Percentiles rank a stretch among this genome's conserved stretches.
Conservation (phyloP, 2,113 vertebrate species). For the Phrynocephalus versicolor region DNA sequence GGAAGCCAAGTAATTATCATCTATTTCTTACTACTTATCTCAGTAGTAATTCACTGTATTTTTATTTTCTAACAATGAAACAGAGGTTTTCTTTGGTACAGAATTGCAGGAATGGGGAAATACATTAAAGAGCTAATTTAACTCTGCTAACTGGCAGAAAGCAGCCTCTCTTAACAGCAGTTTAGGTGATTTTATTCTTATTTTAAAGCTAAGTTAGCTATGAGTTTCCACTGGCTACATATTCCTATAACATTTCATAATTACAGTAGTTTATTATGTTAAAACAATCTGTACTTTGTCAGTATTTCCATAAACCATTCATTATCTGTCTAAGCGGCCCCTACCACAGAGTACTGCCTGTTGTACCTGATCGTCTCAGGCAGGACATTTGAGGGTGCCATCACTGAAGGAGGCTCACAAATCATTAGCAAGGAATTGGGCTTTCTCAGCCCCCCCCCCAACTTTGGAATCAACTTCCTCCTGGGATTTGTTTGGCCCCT, state of each 20-base stretch:
- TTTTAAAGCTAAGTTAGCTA: slow-evolving; percentile 17
- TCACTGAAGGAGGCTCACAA: too few relatives aligned
- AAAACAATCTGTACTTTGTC: slow-evolving; percentile 47
- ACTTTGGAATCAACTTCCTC: too few relatives aligned
- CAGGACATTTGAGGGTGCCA: too few relatives aligned
- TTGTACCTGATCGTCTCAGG: too few relatives aligned
- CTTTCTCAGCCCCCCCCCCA: too few relatives aligned
- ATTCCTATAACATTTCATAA: slow-evolving; percentile 47
- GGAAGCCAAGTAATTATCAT: neutral
- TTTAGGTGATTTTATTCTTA: neutral
- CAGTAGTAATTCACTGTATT: neutral
- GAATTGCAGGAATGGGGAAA: neutral
- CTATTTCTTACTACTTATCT: neutral
- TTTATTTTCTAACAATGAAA: neutral
- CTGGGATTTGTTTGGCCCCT: too few relatives aligned
- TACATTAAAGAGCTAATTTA: slow-evolving; percentile 11
- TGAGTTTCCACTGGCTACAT: slow-evolving; percentile 13
- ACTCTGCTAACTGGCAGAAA: neutral
- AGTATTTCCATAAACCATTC: neutral
- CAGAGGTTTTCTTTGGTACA: neutral
- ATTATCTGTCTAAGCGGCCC: too few relatives aligned
- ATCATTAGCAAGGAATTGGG: too few relatives aligned
- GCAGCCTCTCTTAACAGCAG: slow-evolving; percentile 12
- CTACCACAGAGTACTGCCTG: too few relatives aligned
- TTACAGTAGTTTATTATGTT: slow-evolving; percentile 50